A percentile compares a stretch with the other conserved stretches of the same genome.
These are phyloP conservation scores for Lepidocolaptes lacrymiger DNA, from an alignment of 2,797 vertebrate species.

Conservation along the genomic window DNA sequence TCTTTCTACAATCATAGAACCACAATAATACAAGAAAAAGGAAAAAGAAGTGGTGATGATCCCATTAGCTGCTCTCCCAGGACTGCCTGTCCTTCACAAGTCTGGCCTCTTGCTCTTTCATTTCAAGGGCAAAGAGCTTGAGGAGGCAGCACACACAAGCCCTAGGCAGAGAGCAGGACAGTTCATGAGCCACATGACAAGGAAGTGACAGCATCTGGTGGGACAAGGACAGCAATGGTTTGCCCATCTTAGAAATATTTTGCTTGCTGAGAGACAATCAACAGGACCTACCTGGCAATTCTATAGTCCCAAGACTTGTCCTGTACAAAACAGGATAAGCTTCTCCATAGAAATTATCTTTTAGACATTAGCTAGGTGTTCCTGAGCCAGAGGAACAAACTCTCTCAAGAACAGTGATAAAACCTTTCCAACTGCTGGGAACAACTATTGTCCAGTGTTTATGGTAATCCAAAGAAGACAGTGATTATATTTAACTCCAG, in stretches of 20 bases:
- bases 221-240: background rate
- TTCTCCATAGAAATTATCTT: conserved; percentile 52
- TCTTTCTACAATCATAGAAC: background rate
- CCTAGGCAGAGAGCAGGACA: background rate
- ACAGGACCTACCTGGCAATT: background rate
- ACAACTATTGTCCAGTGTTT: background rate
- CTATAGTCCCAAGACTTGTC: background rate
- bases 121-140: background rate
- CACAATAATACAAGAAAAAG: background rate
- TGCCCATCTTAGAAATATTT: background rate
- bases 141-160: background rate
- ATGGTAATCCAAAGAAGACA: conserved; percentile 1
- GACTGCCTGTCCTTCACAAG: background rate
- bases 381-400: conserved; percentile 17
- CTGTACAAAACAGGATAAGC: conserved; percentile 16
- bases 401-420: conserved; percentile 17
- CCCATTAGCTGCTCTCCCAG: background rate
- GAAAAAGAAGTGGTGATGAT: background rate
- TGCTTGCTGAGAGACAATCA: background rate
- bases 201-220: background rate
- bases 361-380: background rate
- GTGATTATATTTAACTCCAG: background rate
- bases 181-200: background rate
- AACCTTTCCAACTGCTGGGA: background rate
- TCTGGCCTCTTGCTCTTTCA: background rate